Base-by-base conservation (phyloP, 1,140 invertebrate genomes). In the Alviniconcha marisindica region DNA sequence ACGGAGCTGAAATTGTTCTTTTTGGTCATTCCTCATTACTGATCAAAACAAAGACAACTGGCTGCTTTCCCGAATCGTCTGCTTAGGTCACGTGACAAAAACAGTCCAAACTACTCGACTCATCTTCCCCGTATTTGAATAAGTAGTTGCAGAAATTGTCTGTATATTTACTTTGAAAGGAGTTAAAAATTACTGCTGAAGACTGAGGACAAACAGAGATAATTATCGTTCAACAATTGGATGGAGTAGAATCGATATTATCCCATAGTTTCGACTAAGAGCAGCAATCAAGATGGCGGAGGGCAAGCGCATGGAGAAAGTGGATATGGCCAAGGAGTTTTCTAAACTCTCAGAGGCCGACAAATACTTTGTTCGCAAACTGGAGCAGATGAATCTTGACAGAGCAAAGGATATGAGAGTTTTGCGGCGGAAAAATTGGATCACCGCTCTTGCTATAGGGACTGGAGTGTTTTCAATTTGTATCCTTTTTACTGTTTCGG, bases 271-370 rank as follows among this genome's bases (percentile, higher is more conserved):
- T 36, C 28, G 18, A 40, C n/a, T 63, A 38, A 3, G 18, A 36
- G 33, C 56, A 77, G n/a, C 40, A 42, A n/a, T 38, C 38, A 87
- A 85, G 42, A 87, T 79, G 82, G 76, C 71, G 18, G 79, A 78
- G 1, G 51, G 42, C 24, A 81, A 84, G 38, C 51, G 81, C 10
- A 86, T 86, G 88, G 76, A 78, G 66, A 84, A 84, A 56, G 83
- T 89, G 28, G 82, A 89, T 40, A 89, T 89, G 85, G 54, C 56
- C 21, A 87, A 87, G 77, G 86, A 87, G 71, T 85, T 89, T 66
- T 33, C 63, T 14, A 79, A 71, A 40, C 79, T 89, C 36, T 79
- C 42, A 18, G 83, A 83, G 18, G 63, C 86, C 4, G 82, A 89
- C 63, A 83, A 87, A 63, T 83, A 89, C 54, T 87, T 82, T 71